Evolutionary conservation across 2,888 invertebrate genomes (phyloP), one percentile per base, ranked within the genome.

Genomic region (Ferrisia virgata): DNA sequence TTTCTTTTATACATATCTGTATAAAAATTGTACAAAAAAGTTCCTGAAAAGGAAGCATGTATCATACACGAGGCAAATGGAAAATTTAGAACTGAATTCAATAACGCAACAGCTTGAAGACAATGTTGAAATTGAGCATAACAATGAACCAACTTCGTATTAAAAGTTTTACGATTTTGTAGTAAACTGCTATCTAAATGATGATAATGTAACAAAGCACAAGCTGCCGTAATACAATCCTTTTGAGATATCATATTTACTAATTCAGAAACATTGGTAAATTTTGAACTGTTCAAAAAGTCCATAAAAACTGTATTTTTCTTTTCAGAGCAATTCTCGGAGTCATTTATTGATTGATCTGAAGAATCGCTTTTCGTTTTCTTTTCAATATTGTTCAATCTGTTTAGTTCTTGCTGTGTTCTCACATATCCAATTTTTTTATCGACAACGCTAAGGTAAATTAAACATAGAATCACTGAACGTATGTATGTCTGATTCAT

Each of bases 1-100:
- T 84, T 84, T 13, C 84, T 33, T 15, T 43, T 43, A 39, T 82
- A 43, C 84, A 86, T 79, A 81, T 85, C 72, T 11, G 47, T 43
- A 84, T 86, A 92, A 33, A 93, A 89, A 89, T 95, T 95, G 87
- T 95, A 95, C 0, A 94, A 88, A 88, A 95, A 93, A 0, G 94
- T 93, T 0, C 95, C 95, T 88, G 94, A 93, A 86, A 91, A 94
- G 85, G 92, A 90, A 86, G 92, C 91, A n/a, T 91, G 91, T 87
- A 93, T 90, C 47, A 90, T 89, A 58, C 92, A 90, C 86, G 89
- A 88, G 43, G 90, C 87, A 87, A 92, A 92, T 0, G 93, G 93
- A 85, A 88, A 89, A 85, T 91, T 89, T 81, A 95, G 90, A 53
- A 95, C 87, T 0, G 89, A 90, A 89, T 95, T 95, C 11, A 95